A percentile compares a stretch with the other conserved stretches of the same genome.
phyloP scores from a whole-genome alignment of 2,888 invertebrate genomes.

The Athrips mouffetella region DNA sequence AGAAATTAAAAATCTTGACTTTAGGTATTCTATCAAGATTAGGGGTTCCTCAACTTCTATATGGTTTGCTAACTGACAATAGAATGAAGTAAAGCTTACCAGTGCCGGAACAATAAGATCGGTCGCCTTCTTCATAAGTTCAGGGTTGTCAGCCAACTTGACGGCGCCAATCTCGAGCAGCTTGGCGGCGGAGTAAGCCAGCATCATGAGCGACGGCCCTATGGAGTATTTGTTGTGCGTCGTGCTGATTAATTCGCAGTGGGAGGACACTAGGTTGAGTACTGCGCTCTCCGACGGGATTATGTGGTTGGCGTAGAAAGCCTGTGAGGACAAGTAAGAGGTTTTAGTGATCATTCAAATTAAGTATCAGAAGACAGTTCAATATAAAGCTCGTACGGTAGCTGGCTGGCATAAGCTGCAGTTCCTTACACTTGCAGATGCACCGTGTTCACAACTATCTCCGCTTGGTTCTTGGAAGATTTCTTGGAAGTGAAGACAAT shows the following conservation, averaged over 20 bases:
- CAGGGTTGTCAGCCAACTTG: conserved; percentile 77
- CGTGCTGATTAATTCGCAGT: conserved; percentile 65
- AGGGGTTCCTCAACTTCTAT: no score
- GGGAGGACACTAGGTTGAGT: conserved; percentile 81
- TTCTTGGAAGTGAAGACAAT: no score
- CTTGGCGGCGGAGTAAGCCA: conserved; percentile 65
- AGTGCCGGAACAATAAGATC: conserved; percentile 86
- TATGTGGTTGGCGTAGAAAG: conserved; percentile 85
- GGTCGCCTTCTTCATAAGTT: conserved; percentile 80
- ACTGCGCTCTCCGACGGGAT: conserved; percentile 91
- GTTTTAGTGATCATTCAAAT: no score
- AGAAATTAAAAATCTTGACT: no score
- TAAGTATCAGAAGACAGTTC: no score
- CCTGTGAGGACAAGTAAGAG: conserved; percentile 60
- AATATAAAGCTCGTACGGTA: no score
- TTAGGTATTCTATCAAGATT: no score
- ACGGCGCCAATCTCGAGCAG: conserved; percentile 61
- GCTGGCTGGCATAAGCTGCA: no score
- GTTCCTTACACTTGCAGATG: no score
- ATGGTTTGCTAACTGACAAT: no score
- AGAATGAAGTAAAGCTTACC: conserved; percentile 46
- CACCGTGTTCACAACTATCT: no score
- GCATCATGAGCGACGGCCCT: conserved; percentile 64
- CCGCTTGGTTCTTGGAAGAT: no score
- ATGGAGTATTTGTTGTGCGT: conserved; percentile 60